Percentiles rank a stretch among this genome's conserved stretches.
These are phyloP conservation scores for Eueremaeus valkanovi DNA, from an alignment of 2,888 invertebrate species.

Conservation along the genomic window DNA sequence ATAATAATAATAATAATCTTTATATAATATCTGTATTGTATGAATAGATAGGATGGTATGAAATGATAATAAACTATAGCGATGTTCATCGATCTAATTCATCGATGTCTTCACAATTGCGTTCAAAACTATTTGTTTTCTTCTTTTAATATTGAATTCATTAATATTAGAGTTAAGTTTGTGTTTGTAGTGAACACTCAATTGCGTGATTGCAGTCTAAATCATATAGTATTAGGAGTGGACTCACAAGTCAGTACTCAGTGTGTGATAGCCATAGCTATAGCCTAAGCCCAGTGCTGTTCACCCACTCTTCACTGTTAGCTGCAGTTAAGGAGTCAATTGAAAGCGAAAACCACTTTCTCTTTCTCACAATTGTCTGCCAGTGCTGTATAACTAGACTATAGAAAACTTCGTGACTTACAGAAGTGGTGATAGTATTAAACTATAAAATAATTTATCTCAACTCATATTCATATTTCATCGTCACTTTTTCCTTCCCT, in stretches of 20 bases:
- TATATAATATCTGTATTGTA: not conserved
- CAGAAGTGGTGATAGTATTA: slow-evolving; percentile 16
- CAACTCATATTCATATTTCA: slow-evolving; percentile 25
- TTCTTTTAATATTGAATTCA: not conserved
- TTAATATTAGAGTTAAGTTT: not conserved
- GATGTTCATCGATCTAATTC: too few relatives aligned
- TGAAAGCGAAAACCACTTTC: not conserved
- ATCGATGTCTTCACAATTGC: not conserved
- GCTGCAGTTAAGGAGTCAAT: not conserved
- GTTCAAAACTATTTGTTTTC: not conserved
- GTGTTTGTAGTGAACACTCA: not conserved
- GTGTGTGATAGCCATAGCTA: not conserved
- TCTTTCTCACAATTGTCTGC: not conserved
- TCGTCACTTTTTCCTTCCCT: not conserved
- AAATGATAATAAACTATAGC: too few relatives aligned
- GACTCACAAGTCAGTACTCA: not conserved
- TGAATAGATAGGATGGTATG: too few relatives aligned
- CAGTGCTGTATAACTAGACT: not conserved
- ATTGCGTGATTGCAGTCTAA: not conserved
- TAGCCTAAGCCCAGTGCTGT: too few relatives aligned
- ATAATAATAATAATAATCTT: not conserved
- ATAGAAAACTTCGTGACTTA: slow-evolving; percentile 9
- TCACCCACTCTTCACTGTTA: too few relatives aligned
- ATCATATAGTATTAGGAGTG: not conserved
- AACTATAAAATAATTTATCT: slow-evolving; percentile 13